A percentile compares a stretch with the other conserved stretches of the same genome.
Conservation (phyloP, 2,797 vertebrate genomes). For the Eutrigla gurnardus region DNA sequence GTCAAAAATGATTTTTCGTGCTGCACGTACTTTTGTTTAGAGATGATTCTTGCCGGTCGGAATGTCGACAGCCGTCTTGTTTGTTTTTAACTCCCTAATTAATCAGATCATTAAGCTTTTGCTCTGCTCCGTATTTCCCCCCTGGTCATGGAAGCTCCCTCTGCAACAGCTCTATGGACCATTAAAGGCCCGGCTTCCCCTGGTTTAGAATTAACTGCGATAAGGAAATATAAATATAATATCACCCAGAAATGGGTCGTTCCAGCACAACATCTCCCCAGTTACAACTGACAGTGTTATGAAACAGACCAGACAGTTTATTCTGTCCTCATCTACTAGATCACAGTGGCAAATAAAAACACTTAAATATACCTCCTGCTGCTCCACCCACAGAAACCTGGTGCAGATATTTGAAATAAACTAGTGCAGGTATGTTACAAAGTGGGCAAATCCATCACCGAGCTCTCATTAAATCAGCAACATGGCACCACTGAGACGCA, state of each 20-base stretch:
- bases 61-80: background rate
- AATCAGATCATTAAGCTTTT: constrained; percentile 25
- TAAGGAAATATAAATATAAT: background rate
- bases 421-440: background rate
- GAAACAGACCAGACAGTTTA: constrained; percentile 8
- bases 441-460: constrained; percentile 23
- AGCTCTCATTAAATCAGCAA: constrained; percentile 37
- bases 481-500: constrained; percentile 3
- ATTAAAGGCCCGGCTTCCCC: constrained; percentile 6
- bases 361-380: background rate
- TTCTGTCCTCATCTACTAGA: background rate
- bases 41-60: background rate
- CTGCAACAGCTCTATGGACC: background rate
- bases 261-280: background rate
- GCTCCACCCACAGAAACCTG: background rate
- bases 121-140: background rate
- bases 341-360: background rate
- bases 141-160: background rate
- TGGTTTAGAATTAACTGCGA: background rate
- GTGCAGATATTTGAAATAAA: constrained; percentile 1
- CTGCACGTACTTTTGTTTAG: background rate
- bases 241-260: background rate
- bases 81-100: constrained; percentile 3
- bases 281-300: background rate
- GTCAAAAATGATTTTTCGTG: background rate